Base-by-base conservation (phyloP, 2,888 invertebrate genomes). In the Tortricodes alternella region DNA sequence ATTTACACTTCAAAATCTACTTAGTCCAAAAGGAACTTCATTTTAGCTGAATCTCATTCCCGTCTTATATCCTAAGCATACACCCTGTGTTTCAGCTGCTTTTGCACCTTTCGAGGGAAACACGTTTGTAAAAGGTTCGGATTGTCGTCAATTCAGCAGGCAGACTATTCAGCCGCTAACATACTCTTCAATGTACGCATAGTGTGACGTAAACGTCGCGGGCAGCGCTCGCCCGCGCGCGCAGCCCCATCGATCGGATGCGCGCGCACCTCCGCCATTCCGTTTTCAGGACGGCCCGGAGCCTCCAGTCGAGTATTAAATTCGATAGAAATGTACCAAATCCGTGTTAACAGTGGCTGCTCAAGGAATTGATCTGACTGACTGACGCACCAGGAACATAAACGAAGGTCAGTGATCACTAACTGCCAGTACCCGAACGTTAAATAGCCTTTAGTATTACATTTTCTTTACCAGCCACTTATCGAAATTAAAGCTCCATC, bases 211-310 rank as follows among this genome's bases (percentile, higher is more conserved):
- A 88, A 87, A 89, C 81, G 76, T 80, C 78, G 78, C 71, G 75
- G 74, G 76, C 77, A 76, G 73, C 77, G 79, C 76, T 75, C 74
- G 72, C 72, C 73, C 76, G 74, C 76, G 78, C 76, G 76, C 76
- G 89, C 89, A 87, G 80, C 83, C 76, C 65, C 75, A 89, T 89
- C 89, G 89, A 89, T 89, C 83, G 83, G 34, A 7, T 86, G 89
- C 89, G 89, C 89, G 89, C 89, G 89, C 89, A 89, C 7, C 78
- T 73, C 68, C 73, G 73, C 80, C 83, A 80, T 84, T 77, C 84
- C 76, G 73, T 74, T 83, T 78, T 74, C 74, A 78, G 74, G 74
- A 68, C 74, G 64, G 77, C 77, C 67, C 73, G 62, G 71, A 77
- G 73, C 67, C 77, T 80, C 79, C 81, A 82, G 77, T 82, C 76